These are phyloP conservation scores for Oreochromis aureus DNA, from an alignment of 2,113 vertebrate species.

Conservation along the genomic window DNA sequence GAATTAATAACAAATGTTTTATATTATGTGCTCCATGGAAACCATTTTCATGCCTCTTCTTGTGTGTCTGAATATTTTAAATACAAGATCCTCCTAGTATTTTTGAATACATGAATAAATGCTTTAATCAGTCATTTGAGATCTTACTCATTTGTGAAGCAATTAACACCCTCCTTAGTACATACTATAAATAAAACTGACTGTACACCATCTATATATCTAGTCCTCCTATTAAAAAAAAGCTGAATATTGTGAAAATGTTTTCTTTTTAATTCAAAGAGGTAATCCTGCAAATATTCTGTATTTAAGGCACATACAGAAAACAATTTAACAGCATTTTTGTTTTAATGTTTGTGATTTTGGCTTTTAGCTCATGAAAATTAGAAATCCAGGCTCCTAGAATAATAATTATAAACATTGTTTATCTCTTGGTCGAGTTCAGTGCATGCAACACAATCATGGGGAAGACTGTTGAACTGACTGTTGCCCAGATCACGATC, in stretches of 20 bases:
- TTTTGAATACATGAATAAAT: constrained; percentile 23
- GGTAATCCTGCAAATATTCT: neutral
- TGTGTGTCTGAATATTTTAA: neutral
- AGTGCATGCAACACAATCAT: neutral
- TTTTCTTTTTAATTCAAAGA: neutral
- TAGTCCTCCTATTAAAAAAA: neutral
- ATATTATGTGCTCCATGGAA: neutral
- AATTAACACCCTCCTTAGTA: neutral
- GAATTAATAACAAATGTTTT: neutral
- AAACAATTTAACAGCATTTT: neutral
- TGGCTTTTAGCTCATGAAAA: neutral
- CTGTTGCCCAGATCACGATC: neutral
- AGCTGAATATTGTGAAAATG: neutral
- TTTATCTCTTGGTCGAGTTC: neutral
- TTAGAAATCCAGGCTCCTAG: too few species aligned
- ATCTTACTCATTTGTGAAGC: neutral
- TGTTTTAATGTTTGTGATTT: neutral
- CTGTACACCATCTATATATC: neutral
- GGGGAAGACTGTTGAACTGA: neutral
- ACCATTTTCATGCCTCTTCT: neutral
- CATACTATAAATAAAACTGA: neutral
- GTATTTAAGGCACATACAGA: neutral
- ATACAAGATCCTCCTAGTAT: neutral
- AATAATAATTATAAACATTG: neutral
- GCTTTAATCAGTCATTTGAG: neutral